A percentile compares a stretch with the other conserved stretches of the same genome.
phyloP scores from a whole-genome alignment of 2,113 vertebrate genomes.

The Ovibos moschatus region DNA sequence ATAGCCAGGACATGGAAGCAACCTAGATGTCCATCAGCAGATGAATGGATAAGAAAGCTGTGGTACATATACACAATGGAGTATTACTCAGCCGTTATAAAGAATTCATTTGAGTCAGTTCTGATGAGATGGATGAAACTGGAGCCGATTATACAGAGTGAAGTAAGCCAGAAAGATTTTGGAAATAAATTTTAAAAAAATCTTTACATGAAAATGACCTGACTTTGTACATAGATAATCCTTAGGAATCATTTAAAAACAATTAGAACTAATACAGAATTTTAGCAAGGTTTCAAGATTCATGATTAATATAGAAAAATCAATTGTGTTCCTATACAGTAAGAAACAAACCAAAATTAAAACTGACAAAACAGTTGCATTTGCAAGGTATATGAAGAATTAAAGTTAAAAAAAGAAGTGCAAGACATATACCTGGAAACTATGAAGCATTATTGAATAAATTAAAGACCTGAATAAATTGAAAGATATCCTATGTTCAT shows the following conservation, averaged over 20 bases:
- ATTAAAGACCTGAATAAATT: not conserved
- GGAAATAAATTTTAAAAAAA: too few species aligned
- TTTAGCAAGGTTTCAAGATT: not conserved
- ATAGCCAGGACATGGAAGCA: too few species aligned
- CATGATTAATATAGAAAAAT: not conserved
- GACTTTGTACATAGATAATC: not conserved
- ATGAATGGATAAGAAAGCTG: too few species aligned
- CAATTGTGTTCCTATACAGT: not conserved
- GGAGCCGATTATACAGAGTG: too few species aligned
- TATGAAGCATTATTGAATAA: not conserved
- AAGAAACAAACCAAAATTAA: not conserved
- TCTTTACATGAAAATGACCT: not conserved
- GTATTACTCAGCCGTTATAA: too few species aligned
- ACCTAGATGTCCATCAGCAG: too few species aligned
- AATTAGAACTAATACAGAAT: not conserved
- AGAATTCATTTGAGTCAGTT: too few species aligned
- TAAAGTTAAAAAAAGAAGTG: not conserved
- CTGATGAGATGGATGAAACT: too few species aligned
- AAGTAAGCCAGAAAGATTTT: too few species aligned
- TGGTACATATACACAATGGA: too few species aligned
- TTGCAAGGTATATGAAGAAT: not conserved
- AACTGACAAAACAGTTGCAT: not conserved
- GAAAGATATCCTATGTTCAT: not conserved
- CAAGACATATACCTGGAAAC: not conserved
- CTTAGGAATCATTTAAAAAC: not conserved